A percentile compares a stretch with the other conserved stretches of the same genome.
Evolutionary conservation across 2,113 vertebrate species (phyloP).

Genomic region (Enhydra lutris): DNA sequence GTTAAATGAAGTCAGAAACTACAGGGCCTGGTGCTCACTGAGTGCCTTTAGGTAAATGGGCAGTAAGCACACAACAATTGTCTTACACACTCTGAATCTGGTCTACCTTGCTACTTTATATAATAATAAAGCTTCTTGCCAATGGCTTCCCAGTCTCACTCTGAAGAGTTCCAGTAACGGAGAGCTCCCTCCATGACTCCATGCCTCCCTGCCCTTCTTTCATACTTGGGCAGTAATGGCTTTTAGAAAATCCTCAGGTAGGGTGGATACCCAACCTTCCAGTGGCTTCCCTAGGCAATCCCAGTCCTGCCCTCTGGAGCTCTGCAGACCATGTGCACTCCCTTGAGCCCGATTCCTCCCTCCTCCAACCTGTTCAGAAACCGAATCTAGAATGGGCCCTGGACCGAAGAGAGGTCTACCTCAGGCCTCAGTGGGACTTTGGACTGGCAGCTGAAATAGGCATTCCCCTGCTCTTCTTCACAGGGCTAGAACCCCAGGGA

Average conservation of each 20-base stretch:
- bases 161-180: neutral
- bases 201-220: neutral
- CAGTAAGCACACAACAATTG: neutral
- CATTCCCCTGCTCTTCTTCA: neutral
- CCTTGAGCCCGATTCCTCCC: neutral
- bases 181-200: neutral
- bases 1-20: conserved; percentile 10
- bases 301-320: neutral
- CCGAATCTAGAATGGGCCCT: neutral
- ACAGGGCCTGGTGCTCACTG: neutral
- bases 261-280: neutral
- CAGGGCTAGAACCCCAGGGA: neutral
- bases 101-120: neutral
- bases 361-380: neutral
- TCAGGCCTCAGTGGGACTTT: neutral
- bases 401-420: neutral
- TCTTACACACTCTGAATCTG: neutral
- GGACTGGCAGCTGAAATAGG: neutral
- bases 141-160: neutral
- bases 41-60: neutral
- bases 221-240: neutral
- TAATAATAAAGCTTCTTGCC: neutral
- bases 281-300: neutral
- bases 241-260: conserved; percentile 1
- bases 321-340: neutral